Conservation (phyloP, 2,797 vertebrate species). For the Decapterus maruadsi region DNA sequence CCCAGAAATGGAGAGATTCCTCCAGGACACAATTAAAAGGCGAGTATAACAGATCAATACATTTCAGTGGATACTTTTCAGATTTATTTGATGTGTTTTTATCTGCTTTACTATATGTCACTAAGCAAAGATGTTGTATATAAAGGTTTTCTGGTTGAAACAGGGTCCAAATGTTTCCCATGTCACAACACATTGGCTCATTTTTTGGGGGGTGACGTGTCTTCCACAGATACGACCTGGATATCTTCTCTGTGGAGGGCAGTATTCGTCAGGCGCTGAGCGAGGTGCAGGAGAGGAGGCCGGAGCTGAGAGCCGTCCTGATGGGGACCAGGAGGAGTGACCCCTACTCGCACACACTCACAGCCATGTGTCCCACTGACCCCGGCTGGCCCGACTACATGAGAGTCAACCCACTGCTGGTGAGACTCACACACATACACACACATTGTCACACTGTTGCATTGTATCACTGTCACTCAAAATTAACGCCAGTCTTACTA, state of each 20-base stretch:
- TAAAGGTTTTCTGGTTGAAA: not conserved
- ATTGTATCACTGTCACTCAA: not conserved
- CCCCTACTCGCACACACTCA: slow-evolving; percentile 91
- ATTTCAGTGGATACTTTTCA: not conserved
- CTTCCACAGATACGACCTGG: slow-evolving; percentile 87
- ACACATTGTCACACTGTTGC: not conserved
- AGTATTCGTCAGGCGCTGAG: slow-evolving; percentile 90
- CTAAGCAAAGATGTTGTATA: not conserved
- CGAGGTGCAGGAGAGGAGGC: slow-evolving; percentile 85
- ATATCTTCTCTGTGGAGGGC: slow-evolving; percentile 90
- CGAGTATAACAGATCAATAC: slow-evolving; percentile 52
- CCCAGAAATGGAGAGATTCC: slow-evolving; percentile 95
- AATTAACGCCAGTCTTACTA: not conserved
- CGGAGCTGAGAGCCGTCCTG: slow-evolving; percentile 90
- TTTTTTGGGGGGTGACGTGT: not conserved
- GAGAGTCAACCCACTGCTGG: slow-evolving; percentile 94
- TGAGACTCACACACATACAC: slow-evolving; percentile 65
- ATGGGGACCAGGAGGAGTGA: slow-evolving; percentile 96
- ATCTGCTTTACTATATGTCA: not conserved
- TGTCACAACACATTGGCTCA: not conserved
- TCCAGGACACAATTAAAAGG: slow-evolving; percentile 93
- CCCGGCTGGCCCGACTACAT: slow-evolving; percentile 93
- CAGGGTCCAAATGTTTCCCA: not conserved
- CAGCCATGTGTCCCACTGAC: slow-evolving; percentile 90
- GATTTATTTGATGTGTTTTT: not conserved